Percentiles rank a stretch among this genome's conserved stretches.
These are phyloP conservation scores for Tetramorium bicarinatum DNA, from an alignment of 2,888 invertebrate species.

Conservation along the genomic window DNA sequence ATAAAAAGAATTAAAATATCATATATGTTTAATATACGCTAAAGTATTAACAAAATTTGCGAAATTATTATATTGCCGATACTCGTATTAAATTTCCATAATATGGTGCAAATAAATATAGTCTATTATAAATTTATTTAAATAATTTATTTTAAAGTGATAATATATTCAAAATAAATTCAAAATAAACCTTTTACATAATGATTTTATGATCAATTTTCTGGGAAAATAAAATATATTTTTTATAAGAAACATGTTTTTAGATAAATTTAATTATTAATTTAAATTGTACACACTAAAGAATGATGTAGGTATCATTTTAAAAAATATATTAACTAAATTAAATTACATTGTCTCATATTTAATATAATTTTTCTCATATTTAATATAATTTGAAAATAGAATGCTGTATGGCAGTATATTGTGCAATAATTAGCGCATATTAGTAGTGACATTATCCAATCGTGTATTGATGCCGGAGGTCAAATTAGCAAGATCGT, in stretches of 20 bases:
- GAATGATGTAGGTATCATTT: background rate
- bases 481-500: conserved; percentile 59
- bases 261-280: background rate
- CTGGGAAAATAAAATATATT: background rate
- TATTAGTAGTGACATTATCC: conserved; percentile 8
- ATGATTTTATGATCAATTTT: conserved; percentile 7
- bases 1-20: background rate
- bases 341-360: background rate
- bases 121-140: background rate
- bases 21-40: background rate
- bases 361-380: background rate
- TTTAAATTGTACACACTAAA: background rate
- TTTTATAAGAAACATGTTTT: background rate
- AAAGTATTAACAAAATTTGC: background rate
- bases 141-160: conserved; percentile 4
- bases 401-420: no score
- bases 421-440: background rate
- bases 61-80: background rate
- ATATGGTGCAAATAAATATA: background rate
- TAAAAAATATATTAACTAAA: background rate
- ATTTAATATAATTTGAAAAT: background rate
- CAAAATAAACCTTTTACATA: background rate
- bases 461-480: conserved; percentile 17
- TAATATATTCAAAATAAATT: background rate
- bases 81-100: conserved; percentile 10